phyloP scores from a whole-genome alignment of 2,888 invertebrate species.

The Atethmia centrago region DNA sequence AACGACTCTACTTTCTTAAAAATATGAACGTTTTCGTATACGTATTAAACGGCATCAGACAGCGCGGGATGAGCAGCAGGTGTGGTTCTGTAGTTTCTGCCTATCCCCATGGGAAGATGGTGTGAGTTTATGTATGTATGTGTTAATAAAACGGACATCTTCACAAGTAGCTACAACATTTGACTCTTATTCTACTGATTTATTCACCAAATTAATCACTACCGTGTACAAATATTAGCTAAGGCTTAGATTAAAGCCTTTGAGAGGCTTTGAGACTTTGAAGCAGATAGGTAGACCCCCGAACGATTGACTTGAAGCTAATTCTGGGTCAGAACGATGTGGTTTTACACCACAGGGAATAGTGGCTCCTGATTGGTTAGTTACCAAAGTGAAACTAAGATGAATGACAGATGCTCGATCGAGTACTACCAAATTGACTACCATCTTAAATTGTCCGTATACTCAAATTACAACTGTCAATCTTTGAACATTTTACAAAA shows the following conservation, averaged over 20 bases:
- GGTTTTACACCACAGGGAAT: not conserved
- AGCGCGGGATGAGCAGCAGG: too few species aligned
- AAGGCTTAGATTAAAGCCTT: not conserved
- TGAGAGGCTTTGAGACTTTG: conserved; percentile 12
- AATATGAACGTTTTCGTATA: not conserved
- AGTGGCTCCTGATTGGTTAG: not conserved
- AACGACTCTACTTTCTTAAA: not conserved
- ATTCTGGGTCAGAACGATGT: conserved; percentile 9
- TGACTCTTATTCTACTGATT: not conserved
- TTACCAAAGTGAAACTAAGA: not conserved
- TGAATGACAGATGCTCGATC: not conserved
- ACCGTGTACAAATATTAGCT: not conserved
- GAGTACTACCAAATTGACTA: not conserved
- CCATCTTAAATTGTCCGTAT: too few species aligned
- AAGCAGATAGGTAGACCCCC: too few species aligned
- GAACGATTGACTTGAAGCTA: conserved; percentile 11
- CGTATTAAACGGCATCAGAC: too few species aligned
- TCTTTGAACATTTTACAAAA: not conserved
- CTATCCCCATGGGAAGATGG: too few species aligned
- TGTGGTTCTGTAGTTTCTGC: too few species aligned
- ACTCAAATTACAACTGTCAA: not conserved
- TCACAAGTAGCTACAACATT: not conserved
- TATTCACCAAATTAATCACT: not conserved
- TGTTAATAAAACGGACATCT: too few species aligned
- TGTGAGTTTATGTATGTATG: too few species aligned